phyloP scores from a whole-genome alignment of 2,113 vertebrate species.

The Rhipidura dahli region DNA sequence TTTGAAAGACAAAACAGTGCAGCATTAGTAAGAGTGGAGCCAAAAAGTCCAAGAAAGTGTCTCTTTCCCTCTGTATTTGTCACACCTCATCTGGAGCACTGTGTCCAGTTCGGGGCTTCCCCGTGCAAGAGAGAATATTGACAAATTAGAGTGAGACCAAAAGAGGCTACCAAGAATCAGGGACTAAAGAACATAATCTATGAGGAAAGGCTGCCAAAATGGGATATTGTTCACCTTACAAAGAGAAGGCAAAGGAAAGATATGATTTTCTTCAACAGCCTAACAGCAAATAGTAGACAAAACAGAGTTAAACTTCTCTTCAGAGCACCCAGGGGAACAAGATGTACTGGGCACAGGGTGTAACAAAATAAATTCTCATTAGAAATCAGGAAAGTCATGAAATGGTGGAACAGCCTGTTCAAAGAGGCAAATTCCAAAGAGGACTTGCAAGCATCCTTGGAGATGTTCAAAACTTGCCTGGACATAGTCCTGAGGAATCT shows the following conservation, averaged over 20 bases:
- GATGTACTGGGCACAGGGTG: background rate
- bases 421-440: background rate
- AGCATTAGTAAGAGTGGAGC: background rate
- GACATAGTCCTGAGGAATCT: background rate
- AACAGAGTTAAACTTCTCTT: background rate
- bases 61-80: background rate
- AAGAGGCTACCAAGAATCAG: background rate
- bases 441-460: background rate
- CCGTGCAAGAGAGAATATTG: background rate
- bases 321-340: background rate
- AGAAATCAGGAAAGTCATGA: background rate
- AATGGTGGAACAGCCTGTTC: background rate
- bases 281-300: background rate
- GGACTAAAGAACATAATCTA: background rate
- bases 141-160: background rate
- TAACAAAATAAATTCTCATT: background rate
- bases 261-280: background rate
- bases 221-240: background rate
- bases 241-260: background rate
- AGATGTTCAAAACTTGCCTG: background rate
- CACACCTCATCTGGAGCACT: background rate
- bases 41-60: background rate
- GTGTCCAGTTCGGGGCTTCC: background rate
- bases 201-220: background rate
- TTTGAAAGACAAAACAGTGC: accelerated